Base-by-base conservation (phyloP, 2,888 invertebrate genomes). In the Mimumesa dahlbomi region DNA sequence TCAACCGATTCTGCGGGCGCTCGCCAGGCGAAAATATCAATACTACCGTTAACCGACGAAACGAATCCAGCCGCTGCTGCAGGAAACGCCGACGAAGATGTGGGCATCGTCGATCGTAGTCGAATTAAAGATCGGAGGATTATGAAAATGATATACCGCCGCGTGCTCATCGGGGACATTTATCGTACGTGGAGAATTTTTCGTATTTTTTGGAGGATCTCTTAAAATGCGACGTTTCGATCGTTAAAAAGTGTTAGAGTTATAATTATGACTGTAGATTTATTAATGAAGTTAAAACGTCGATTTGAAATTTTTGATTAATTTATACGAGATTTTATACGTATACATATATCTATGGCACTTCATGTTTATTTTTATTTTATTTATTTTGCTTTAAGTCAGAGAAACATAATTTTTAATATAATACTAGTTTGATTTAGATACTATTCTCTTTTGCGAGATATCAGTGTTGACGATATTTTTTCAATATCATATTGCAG, bases 1-100 rank as follows among this genome's bases (percentile, higher is more conserved):
- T 77, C 78, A 49, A 49, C 61, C 72, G 76, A 77, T 82, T 80
- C 79, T 67, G 62, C 57, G 61, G 22, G 34, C 43, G 57, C 53
- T 57, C 63, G 56, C 56, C 46, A 64, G 54, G 38, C 48, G 73
- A 81, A 82, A 83, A 83, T 78, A 79, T 83, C 81, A 82, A 83
- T 81, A 80, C 66, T 43, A 63, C 42, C 69, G 73, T 54, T 79
- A 64, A 66, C 22, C 52, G 48, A 11, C 34, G 9, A 46, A 61
- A 40, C 31, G 66, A 56, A 42, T 58, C 69, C 54, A 38, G 9
- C 40, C 45, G 40, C 22, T 40, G 34, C 40, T 54, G 42, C 31
- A 54, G 50, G 54, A 34, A 54, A 40, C 74, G 64, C 56, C 22
- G 52, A 42, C 22, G 56, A 53, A 22, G 59, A 36, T 19, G 29